Evolutionary conservation across 1,140 invertebrate species (phyloP), one percentile per base, ranked within the genome.

Genomic region (Neelides sp.): DNA sequence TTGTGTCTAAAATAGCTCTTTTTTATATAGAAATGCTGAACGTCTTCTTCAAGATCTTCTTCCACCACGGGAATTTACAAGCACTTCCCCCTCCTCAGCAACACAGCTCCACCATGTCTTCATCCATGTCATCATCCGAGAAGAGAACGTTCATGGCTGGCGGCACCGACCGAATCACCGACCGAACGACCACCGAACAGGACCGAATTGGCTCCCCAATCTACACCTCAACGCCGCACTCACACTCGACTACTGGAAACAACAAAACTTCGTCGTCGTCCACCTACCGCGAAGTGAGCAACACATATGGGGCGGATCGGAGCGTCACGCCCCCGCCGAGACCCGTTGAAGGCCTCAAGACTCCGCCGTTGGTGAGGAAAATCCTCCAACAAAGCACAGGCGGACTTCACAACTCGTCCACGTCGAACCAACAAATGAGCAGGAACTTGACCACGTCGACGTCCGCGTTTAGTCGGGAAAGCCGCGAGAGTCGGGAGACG

Each of bases 361-460:
- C 58, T 10, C 58, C 58, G 4, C 58, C 58, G 32, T 34, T 60
- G 24, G 26, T 60, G 10, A 28, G 58, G 5, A 60, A 60, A 42
- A 52, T 60, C 17, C 43, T 60, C 17, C 58, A 60, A 24, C 35
- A 46, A 19, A 48, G 47, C 32, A 41, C 47, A 39, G 35, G 24
- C 34, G 30, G 42, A 44, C 15, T 5, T 28, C 12, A 22, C 7
- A 13, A 15, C 4, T 23, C 30, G n/a, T 19, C 40, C 15, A 42
- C 28, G 37, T 41, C 51, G 3, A 48, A 15, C 26, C 27, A 37
- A 41, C 2, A 42, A 26, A 20, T 46, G 34, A 19, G 20, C 37
- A 17, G 20, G n/a, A 40, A 34, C n/a, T n/a, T n/a, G 45, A 47
- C 4, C 36, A 35, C 12, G 5, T 24, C 15, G 3, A 27, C 3